Percentiles rank a stretch among this genome's conserved stretches.
These are phyloP conservation scores for Campoplex capitator DNA, from an alignment of 2,888 invertebrate genomes.

Conservation along the genomic window DNA sequence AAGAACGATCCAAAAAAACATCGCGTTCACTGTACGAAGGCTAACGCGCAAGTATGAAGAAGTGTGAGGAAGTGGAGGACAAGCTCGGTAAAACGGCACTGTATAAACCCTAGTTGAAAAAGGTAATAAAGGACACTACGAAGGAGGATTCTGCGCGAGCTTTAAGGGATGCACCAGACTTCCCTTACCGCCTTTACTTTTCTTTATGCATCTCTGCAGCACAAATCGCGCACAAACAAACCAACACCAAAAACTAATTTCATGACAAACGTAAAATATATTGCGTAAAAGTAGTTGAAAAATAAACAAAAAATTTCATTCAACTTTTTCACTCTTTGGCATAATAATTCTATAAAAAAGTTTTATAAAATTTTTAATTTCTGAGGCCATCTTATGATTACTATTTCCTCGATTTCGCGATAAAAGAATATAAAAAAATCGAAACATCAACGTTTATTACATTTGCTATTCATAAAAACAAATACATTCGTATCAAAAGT, in stretches of 20 bases:
- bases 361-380: too few species aligned
- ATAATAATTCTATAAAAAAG: neutral
- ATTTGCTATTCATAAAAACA: neutral
- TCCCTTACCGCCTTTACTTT: neutral
- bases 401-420: too few species aligned
- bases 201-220: neutral
- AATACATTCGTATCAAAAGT: neutral
- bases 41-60: conserved; percentile 48
- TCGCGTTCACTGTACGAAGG: conserved; percentile 11
- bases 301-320: neutral
- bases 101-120: conserved; percentile 34
- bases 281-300: neutral
- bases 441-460: neutral
- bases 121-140: conserved; percentile 18
- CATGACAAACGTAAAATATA: neutral
- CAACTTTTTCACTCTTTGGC: neutral
- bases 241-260: neutral
- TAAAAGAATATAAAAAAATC: too few species aligned
- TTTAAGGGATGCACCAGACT: conserved; percentile 3
- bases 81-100: conserved; percentile 30
- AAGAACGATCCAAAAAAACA: conserved; percentile 42
- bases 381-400: too few species aligned
- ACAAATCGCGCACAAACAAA: neutral
- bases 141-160: neutral
- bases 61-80: conserved; percentile 37